Conservation (phyloP, 2,797 vertebrate species). For the Enteromius mattozi region DNA sequence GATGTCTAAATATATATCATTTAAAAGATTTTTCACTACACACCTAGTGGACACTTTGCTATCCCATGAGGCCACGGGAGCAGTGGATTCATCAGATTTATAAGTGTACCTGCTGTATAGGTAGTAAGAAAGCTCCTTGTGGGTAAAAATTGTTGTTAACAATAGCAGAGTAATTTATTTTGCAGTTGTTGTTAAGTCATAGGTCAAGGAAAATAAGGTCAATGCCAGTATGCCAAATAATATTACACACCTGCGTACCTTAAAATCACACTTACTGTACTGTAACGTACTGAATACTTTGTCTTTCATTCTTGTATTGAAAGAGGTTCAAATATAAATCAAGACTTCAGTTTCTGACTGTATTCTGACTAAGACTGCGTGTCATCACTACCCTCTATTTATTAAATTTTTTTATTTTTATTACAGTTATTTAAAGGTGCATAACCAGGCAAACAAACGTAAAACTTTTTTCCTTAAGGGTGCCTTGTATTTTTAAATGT, state of each 20-base stretch:
- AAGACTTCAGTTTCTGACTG: constrained; percentile 6
- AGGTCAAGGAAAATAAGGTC: not conserved
- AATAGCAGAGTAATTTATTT: not conserved
- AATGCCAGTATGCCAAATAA: not conserved
- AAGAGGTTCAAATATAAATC: constrained; percentile 47
- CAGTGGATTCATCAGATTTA: not conserved
- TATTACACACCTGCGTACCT: not conserved
- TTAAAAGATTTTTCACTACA: not conserved
- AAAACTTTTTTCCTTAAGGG: not conserved
- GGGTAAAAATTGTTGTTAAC: not conserved
- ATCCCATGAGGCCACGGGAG: not conserved
- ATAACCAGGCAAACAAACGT: not conserved
- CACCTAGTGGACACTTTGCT: too few relatives aligned
- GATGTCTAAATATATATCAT: not conserved
- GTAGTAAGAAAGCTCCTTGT: not conserved
- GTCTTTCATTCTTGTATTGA: not conserved
- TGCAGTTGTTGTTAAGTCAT: not conserved
- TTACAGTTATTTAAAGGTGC: not conserved
- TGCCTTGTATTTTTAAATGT: not conserved
- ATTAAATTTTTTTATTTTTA: not conserved
- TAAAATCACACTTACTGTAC: not conserved
- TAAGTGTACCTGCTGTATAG: not conserved
- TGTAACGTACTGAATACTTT: not conserved
- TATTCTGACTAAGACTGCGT: not conserved
- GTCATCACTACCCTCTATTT: not conserved